Percentiles rank a stretch among this genome's conserved stretches.
Evolutionary conservation across 2,888 invertebrate species (phyloP).

Genomic region (Tachina grossa): DNA sequence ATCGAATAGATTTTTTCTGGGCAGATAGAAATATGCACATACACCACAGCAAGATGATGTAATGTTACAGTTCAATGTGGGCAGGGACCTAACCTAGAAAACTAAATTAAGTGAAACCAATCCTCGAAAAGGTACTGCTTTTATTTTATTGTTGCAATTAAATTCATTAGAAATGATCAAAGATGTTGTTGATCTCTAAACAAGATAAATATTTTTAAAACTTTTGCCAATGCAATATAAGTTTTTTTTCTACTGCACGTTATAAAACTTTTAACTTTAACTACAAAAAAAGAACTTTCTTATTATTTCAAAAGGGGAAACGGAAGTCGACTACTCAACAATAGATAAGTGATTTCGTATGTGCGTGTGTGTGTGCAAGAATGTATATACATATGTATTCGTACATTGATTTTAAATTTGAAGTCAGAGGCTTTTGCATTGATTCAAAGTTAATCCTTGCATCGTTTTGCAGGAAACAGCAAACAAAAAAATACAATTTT

Average conservation of each 20-base stretch:
- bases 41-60: too few relatives aligned
- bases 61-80: too few relatives aligned
- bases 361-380: background rate
- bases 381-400: background rate
- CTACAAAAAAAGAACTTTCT: background rate
- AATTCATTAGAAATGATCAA: too few relatives aligned
- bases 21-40: too few relatives aligned
- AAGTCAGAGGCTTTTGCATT: slow-evolving; percentile 15
- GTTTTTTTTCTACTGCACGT: background rate
- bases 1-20: too few relatives aligned
- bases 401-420: background rate
- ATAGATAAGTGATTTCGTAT: background rate
- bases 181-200: too few relatives aligned
- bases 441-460: slow-evolving; percentile 54
- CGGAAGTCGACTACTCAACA: slow-evolving; percentile 32
- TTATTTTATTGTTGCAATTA: too few relatives aligned
- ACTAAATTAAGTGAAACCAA: too few relatives aligned
- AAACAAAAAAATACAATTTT: slow-evolving; percentile 52
- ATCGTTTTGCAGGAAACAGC: slow-evolving; percentile 9
- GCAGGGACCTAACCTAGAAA: too few relatives aligned
- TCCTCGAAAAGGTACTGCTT: too few relatives aligned
- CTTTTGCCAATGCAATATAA: background rate
- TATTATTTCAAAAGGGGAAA: background rate
- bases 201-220: background rate
- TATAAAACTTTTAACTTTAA: background rate